These are phyloP conservation scores for Volucella inanis DNA, from an alignment of 2,888 invertebrate species.

Conservation along the genomic window DNA sequence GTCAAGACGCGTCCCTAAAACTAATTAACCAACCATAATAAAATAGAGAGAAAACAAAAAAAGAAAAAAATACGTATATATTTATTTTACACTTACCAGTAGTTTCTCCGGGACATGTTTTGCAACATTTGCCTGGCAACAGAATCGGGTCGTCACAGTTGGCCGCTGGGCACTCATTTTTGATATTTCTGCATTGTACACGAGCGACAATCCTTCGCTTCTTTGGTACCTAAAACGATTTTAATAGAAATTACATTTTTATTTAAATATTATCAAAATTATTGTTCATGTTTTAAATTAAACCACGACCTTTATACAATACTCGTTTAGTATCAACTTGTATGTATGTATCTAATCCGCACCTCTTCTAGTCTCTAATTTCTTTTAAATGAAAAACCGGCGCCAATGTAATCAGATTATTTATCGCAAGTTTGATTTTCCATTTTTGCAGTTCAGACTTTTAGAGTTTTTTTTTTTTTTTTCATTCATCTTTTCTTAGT, in stretches of 20 bases:
- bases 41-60: slow-evolving; percentile 22
- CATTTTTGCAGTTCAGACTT: slow-evolving; percentile 43
- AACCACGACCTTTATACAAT: background rate
- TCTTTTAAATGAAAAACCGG: slow-evolving; percentile 61
- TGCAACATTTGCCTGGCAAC: slow-evolving; percentile 94
- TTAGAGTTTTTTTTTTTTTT: slow-evolving; percentile 21
- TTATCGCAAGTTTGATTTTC: slow-evolving; percentile 61
- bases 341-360: slow-evolving; percentile 9
- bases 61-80: slow-evolving; percentile 19
- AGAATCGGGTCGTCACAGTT: slow-evolving; percentile 93
- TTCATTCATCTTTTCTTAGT: background rate
- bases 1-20: slow-evolving; percentile 29
- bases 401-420: slow-evolving; percentile 70
- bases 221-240: slow-evolving; percentile 89
- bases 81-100: slow-evolving; percentile 85
- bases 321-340: slow-evolving; percentile 2
- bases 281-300: too few relatives aligned
- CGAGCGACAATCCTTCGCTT: slow-evolving; percentile 94
- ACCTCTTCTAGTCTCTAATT: slow-evolving; percentile 44
- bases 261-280: background rate
- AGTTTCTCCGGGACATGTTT: slow-evolving; percentile 92
- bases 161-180: slow-evolving; percentile 94
- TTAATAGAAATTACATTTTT: slow-evolving; percentile 40
- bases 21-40: slow-evolving; percentile 39
- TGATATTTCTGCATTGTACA: slow-evolving; percentile 95